Conservation (phyloP, 2,797 vertebrate species). For the Enteromius mattozi region DNA sequence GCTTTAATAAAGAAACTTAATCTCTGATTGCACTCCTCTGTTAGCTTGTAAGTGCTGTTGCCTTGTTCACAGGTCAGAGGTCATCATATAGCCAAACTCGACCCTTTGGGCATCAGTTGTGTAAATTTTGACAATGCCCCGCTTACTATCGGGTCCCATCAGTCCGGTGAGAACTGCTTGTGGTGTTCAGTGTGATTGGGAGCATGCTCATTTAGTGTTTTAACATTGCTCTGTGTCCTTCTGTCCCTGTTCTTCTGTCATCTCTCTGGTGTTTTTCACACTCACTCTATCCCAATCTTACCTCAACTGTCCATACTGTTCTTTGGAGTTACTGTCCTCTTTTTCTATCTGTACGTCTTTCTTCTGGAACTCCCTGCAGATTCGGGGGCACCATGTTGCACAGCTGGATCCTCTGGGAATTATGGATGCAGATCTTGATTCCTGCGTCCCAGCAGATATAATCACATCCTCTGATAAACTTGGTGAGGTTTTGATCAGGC, state of each 20-base stretch:
- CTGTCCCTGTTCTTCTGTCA: constrained; percentile 26
- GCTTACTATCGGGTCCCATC: constrained; percentile 86
- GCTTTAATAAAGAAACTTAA: background rate
- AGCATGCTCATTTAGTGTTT: constrained; percentile 35
- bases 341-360: constrained; percentile 2
- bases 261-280: constrained; percentile 31
- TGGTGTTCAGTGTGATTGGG: constrained; percentile 45
- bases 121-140: constrained; percentile 94
- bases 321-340: constrained; percentile 41
- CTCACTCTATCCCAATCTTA: constrained; percentile 37
- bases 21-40: background rate
- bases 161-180: constrained; percentile 85
- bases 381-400: constrained; percentile 87
- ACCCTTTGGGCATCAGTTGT: constrained; percentile 91
- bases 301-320: constrained; percentile 18
- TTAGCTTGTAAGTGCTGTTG: constrained; percentile 39
- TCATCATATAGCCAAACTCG: constrained; percentile 92
- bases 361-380: constrained; percentile 64
- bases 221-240: constrained; percentile 30
- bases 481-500: constrained; percentile 76
- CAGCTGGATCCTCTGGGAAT: constrained; percentile 94
- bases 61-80: constrained; percentile 80
- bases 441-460: constrained; percentile 85
- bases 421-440: constrained; percentile 88
- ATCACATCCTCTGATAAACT: constrained; percentile 87